Evolutionary conservation across 2,797 vertebrate genomes (phyloP), one percentile per base, ranked within the genome.

Genomic region (Pseudochaenichthys georgianus): DNA sequence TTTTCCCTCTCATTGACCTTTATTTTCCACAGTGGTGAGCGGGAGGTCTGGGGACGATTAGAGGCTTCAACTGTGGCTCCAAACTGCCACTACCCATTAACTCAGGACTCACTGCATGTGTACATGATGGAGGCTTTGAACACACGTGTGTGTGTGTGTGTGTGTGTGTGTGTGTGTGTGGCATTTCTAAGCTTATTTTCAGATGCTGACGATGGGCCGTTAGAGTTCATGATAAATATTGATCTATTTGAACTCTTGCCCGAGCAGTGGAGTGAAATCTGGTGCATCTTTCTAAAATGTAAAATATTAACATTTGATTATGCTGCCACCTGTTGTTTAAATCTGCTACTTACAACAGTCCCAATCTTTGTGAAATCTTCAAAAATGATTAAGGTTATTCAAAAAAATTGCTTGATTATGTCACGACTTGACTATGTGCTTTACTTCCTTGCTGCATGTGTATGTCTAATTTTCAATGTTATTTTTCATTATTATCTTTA

Each of bases 1-100:
- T 89, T 86, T 89, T 84, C 81, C 60, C 77, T 65, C 75, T 75
- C 70, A 51, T 77, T 87, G 80, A 90, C 84, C 83, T 91, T 70
- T 42, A 78, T 89, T 91, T 92, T 90, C 89, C 91, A 86, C 75
- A 60, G 85, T 21, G 79, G 83, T 83, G 84, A 87, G 80, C 85
- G 84, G 82, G 69, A 88, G 86, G 69, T 84, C 83, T 87, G 87
- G 79, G 81, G 81, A 73, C 84, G 58, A 91, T 92, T 90, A 92
- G 73, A 89, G 91, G 86, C 78, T 87, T 70, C 78, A 45, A 74
- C 80, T 89, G 84, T 19, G 88, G 86, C 84, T 81, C 69, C 79
- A 16, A 82, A 71, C 85, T 84, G 84, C 82, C 85, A 78, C 83
- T 13, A 46, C 69, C 15, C 78, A 88, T 88, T 80, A 81, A 50